A percentile compares a stretch with the other conserved stretches of the same genome.
phyloP scores from a whole-genome alignment of 2,113 vertebrate genomes.

The Shinisaurus crocodilurus region DNA sequence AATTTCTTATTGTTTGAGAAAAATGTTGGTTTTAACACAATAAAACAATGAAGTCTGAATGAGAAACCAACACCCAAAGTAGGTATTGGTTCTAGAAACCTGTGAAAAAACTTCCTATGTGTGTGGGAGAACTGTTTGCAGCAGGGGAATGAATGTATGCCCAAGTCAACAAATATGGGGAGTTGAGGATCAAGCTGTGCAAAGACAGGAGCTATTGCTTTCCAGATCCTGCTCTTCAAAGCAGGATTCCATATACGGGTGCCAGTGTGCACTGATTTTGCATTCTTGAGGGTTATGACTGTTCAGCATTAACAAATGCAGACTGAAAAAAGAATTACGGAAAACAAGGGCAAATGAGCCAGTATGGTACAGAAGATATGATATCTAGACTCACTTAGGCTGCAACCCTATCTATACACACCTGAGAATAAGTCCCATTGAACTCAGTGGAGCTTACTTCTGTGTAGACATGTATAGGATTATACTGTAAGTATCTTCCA shows the following conservation, averaged over 20 bases:
- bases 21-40: background rate
- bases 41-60: no score
- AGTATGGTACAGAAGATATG: background rate
- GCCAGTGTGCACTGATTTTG: background rate
- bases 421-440: no score
- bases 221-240: background rate
- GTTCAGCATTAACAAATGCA: background rate
- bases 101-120: background rate
- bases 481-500: no score
- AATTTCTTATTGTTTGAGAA: background rate
- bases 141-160: background rate
- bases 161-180: background rate
- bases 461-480: no score
- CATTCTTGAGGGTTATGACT: background rate
- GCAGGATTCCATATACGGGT: background rate
- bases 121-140: background rate
- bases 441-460: no score
- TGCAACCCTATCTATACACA: background rate
- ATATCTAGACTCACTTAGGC: background rate
- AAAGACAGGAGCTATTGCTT: background rate
- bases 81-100: background rate
- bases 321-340: background rate
- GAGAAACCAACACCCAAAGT: background rate
- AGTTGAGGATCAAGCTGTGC: background rate
- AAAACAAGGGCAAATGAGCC: background rate